Conservation (phyloP, 2,113 vertebrate genomes). For the Petaurus breviceps region DNA sequence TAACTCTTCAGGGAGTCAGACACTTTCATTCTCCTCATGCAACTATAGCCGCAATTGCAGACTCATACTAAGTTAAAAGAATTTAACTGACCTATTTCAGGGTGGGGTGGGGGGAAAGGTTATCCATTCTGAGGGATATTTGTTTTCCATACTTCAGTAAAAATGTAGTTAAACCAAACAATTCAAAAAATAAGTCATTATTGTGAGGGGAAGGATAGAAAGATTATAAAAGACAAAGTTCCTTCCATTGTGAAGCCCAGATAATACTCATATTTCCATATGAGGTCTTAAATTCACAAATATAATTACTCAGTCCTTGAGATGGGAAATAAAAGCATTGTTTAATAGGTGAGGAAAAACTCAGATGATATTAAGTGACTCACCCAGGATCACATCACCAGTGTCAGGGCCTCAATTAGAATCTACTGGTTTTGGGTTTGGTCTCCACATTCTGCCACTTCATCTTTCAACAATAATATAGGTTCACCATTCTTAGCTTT, state of each 20-base stretch:
- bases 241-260: background rate
- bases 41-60: background rate
- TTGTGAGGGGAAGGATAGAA: background rate
- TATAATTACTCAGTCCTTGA: background rate
- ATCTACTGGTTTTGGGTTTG: background rate
- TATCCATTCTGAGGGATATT: background rate
- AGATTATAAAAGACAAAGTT: background rate
- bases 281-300: background rate
- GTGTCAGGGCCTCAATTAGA: background rate
- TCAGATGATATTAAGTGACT: background rate
- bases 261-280: background rate
- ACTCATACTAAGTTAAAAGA: background rate
- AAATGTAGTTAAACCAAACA: background rate
- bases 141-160: background rate
- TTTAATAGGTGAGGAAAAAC: background rate
- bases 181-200: background rate
- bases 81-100: background rate
- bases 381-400: background rate
- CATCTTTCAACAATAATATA: background rate
- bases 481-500: background rate
- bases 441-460: background rate
- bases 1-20: background rate
- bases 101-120: background rate
- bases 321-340: background rate
- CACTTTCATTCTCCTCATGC: background rate